Percentiles rank a stretch among this genome's conserved stretches.
Conservation (phyloP, 2,888 invertebrate genomes). For the Zootermopsis nevadensis region DNA sequence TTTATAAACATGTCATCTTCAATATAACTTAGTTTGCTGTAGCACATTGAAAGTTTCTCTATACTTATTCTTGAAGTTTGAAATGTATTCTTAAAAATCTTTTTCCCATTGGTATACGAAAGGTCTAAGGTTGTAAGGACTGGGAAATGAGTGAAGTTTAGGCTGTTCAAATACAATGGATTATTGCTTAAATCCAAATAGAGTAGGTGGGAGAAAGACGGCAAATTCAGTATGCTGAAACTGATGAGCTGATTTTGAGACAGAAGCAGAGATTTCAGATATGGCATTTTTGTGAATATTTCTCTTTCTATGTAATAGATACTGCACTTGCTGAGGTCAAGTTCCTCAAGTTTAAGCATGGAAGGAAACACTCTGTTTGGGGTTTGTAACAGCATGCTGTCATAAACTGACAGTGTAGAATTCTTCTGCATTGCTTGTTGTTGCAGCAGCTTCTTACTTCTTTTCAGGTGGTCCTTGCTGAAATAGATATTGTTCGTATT, state of each 20-base stretch:
- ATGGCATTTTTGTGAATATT: conserved; percentile 65
- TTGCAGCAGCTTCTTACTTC: neutral
- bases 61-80: conserved; percentile 58
- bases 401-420: neutral
- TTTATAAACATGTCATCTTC: conserved; percentile 62
- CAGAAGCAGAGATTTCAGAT: conserved; percentile 66
- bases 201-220: conserved; percentile 59
- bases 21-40: conserved; percentile 60
- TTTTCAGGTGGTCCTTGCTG: neutral
- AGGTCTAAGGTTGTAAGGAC: conserved; percentile 62
- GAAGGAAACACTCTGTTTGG: neutral
- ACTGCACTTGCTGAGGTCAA: conserved; percentile 70
- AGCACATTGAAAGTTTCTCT: conserved; percentile 64
- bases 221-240: conserved; percentile 32
- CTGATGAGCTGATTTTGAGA: conserved; percentile 66
- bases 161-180: conserved; percentile 52
- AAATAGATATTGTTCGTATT: neutral
- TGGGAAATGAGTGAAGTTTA: conserved; percentile 55
- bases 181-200: conserved; percentile 70
- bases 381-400: neutral
- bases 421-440: neutral
- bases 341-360: conserved; percentile 64
- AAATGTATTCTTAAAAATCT: neutral
- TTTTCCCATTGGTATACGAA: conserved; percentile 61
- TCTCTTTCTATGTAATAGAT: conserved; percentile 64